These are phyloP conservation scores for Chiloscyllium punctatum DNA, from an alignment of 2,797 vertebrate species.

Conservation along the genomic window DNA sequence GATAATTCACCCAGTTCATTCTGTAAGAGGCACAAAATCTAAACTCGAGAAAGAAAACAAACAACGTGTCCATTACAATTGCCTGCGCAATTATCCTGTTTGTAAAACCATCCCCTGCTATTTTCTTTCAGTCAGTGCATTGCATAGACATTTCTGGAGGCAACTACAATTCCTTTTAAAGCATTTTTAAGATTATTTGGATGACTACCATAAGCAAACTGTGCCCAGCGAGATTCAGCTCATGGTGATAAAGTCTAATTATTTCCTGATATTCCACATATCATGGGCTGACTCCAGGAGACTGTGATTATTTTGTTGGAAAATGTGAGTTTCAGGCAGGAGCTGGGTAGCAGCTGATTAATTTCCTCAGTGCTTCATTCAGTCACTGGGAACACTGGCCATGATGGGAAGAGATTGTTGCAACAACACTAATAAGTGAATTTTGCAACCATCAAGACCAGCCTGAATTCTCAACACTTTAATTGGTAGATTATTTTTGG, in stretches of 20 bases:
- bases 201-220: slow-evolving; percentile 29
- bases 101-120: neutral
- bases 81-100: neutral
- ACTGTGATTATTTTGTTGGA: slow-evolving; percentile 8
- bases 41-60: neutral
- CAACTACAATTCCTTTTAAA: neutral
- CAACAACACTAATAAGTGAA: neutral
- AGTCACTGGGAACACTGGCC: neutral
- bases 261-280: slow-evolving; percentile 28
- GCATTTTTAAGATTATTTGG: slow-evolving; percentile 15
- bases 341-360: neutral
- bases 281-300: slow-evolving; percentile 12
- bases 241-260: neutral
- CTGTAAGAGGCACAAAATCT: neutral
- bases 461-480: neutral
- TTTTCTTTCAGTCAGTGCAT: neutral
- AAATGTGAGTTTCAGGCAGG: neutral
- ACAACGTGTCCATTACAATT: neutral
- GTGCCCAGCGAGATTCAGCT: slow-evolving; percentile 2
- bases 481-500: neutral
- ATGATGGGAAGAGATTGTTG: neutral
- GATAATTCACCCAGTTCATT: neutral
- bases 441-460: neutral
- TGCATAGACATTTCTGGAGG: slow-evolving; percentile 9
- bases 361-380: neutral